Conservation (phyloP, 2,113 vertebrate genomes). For the Heloderma charlesbogerti region DNA sequence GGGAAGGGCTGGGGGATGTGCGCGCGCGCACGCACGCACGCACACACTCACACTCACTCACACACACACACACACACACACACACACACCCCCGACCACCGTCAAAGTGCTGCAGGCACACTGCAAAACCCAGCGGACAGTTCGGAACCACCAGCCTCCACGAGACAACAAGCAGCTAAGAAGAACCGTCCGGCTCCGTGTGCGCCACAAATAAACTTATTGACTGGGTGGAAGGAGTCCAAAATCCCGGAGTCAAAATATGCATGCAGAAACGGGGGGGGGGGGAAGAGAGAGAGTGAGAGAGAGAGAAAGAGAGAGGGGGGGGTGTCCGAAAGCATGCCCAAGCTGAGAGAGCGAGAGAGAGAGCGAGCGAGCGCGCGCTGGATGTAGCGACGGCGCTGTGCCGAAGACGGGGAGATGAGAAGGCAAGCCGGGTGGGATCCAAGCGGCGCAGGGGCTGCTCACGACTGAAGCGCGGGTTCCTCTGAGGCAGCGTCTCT, state of each 20-base stretch:
- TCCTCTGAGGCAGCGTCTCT: not conserved
- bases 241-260: not conserved
- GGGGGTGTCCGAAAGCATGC: not conserved
- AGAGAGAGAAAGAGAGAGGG: no score
- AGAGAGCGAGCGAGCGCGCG: accelerated
- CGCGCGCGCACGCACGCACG: no score
- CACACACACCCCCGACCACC: not conserved
- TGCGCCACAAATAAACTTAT: not conserved
- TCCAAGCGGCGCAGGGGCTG: not conserved
- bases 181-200: not conserved
- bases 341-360: no score
- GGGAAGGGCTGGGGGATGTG: not conserved
- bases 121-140: not conserved
- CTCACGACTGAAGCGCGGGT: not conserved
- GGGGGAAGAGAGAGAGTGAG: no score
- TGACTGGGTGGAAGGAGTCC: no score
- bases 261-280: not conserved
- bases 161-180: not conserved
- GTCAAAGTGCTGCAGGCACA: not conserved
- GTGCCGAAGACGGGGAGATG: no score
- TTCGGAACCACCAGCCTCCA: not conserved
- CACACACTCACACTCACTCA: no score
- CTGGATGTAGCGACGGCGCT: not conserved
- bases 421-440: not conserved
- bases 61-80: no score